Conservation (phyloP, 2,113 vertebrate species). For the Varanus salvator region DNA sequence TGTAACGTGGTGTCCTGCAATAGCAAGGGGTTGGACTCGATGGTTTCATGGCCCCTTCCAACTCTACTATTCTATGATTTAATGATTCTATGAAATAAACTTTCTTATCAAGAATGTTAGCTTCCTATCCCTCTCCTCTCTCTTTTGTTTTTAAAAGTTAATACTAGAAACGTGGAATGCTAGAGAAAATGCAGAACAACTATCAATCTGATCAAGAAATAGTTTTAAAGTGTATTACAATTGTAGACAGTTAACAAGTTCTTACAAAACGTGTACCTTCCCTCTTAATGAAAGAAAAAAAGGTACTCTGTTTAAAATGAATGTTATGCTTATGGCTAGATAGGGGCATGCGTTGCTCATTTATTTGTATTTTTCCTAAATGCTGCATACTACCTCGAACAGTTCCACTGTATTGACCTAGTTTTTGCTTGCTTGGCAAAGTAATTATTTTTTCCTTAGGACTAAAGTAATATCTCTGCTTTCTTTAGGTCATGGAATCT, state of each 20-base stretch:
- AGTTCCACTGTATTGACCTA: slow-evolving; percentile 5
- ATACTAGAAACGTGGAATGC: slow-evolving; percentile 46
- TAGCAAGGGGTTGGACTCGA: too few species aligned
- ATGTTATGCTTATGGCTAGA: not conserved
- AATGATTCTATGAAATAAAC: too few species aligned
- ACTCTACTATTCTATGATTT: too few species aligned
- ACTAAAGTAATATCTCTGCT: slow-evolving; percentile 41
- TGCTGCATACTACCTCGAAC: not conserved
- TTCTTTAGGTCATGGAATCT: slow-evolving; percentile 91
- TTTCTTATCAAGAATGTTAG: too few species aligned
- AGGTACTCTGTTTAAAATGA: not conserved
- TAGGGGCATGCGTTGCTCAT: slow-evolving; percentile 7
- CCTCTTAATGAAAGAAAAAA: not conserved
- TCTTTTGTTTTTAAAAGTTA: slow-evolving; percentile 22
- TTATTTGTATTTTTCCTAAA: not conserved
- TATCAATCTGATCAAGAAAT: not conserved
- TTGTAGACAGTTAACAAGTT: not conserved
- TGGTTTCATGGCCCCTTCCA: too few species aligned
- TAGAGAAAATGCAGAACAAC: slow-evolving; percentile 27
- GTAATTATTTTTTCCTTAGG: not conserved
- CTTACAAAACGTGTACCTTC: not conserved
- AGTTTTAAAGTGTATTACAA: not conserved
- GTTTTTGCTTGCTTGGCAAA: slow-evolving; percentile 1
- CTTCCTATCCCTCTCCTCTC: too few species aligned
- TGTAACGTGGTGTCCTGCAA: too few species aligned